Percentiles rank a stretch among this genome's conserved stretches.
Evolutionary conservation across 2,888 invertebrate genomes (phyloP).

Genomic region (Caenorhabditis auriculariae): DNA sequence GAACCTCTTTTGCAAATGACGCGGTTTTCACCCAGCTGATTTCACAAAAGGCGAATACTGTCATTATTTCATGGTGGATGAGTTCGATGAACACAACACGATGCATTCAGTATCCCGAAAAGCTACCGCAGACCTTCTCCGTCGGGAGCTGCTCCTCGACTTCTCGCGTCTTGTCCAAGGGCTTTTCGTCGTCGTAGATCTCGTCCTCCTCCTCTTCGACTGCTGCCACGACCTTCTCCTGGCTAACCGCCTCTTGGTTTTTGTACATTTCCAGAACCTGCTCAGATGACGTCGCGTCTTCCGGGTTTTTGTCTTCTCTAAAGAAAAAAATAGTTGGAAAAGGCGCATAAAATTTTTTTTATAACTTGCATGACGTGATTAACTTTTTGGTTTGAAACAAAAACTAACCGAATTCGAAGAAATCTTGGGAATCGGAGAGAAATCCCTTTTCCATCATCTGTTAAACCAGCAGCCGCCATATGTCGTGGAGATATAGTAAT

Average conservation of each 20-base stretch:
- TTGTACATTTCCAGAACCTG: constrained; percentile 76
- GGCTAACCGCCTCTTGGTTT: constrained; percentile 82
- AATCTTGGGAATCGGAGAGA: constrained; percentile 93
- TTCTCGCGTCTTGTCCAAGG: no score
- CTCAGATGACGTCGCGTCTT: constrained; percentile 85
- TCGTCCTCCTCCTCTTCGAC: constrained; percentile 2
- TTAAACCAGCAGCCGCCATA: constrained; percentile 79
- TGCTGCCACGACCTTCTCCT: constrained; percentile 43
- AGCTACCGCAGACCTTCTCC: no score
- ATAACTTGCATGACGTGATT: no score
- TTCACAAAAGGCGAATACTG: no score
- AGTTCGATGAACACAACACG: no score
- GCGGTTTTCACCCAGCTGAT: no score
- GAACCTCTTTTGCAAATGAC: no score
- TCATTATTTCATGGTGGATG: no score
- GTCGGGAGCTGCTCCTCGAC: no score
- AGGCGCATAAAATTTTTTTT: neutral
- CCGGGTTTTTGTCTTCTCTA: constrained; percentile 87
- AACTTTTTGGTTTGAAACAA: neutral
- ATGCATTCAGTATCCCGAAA: no score
- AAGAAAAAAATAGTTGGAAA: neutral
- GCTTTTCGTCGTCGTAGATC: neutral
- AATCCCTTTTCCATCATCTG: constrained; percentile 69
- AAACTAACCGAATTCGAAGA: constrained; percentile 72
- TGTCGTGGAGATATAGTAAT: constrained; percentile 92